Evolutionary conservation across 2,797 vertebrate species (phyloP), one percentile per base, ranked within the genome.

Genomic region (Protonibea diacanthus): DNA sequence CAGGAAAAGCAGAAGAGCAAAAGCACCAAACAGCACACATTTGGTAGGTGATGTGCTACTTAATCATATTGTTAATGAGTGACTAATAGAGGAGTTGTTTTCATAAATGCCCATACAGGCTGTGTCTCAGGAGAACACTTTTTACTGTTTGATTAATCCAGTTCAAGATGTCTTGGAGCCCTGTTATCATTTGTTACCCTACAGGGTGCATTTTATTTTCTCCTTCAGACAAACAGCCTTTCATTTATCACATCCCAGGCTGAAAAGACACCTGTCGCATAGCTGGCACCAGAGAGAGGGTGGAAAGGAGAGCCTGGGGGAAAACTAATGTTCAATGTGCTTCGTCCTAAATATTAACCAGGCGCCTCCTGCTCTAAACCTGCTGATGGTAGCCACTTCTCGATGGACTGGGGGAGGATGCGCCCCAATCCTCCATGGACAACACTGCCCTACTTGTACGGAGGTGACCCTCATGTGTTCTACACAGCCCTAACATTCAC

Each of bases 381-480:
- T 91, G 93, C 93, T 93, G 93, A 94, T 73, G 88, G 66, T 52
- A 89, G 88, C 85, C 70, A 86, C 86, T 94, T 91, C 72, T 82
- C 56, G 65, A 68, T 65, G 68, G 76, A 81, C 71, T 17, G 72
- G 60, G 86, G 74, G 74, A 83, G 85, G 89, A 88, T 89, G 89
- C 66, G 25, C 74, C 69, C 74, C 87, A 93, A 93, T 90, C 92
- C 92, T 92, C 92, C 53, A 71, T 0, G 91, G 94, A 90, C 84
- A 53, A 68, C 49, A 3, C 68, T 91, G 92, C 87, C 90, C 93
- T 92, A 92, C 82, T 92, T 92, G 89, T 81, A 84, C 61, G n/a
- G 86, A 92, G 93, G 91, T 95, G 94, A 95, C 93, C 93, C 91
- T 84, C 86, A 79, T 88, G 90, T 93, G 90, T 93, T 90, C 87